Base-by-base conservation (phyloP, 1,140 invertebrate species). In the Drosophila insularis region DNA sequence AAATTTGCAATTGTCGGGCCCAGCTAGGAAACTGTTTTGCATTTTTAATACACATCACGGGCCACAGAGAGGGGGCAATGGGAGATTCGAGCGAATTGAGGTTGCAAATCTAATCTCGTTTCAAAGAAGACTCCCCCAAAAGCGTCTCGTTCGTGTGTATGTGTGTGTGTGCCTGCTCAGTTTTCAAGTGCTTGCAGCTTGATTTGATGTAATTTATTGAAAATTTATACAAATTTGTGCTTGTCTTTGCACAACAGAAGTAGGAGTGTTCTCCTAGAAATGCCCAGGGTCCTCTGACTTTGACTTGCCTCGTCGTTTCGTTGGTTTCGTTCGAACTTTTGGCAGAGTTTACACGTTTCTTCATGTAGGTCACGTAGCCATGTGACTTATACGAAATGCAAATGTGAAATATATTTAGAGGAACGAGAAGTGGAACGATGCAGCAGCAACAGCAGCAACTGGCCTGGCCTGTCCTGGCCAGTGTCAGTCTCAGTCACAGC, bases 171-270 rank as follows among this genome's bases (percentile, higher is more conserved):
- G 43, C 10, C 8, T 50, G 43, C 19, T 50, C 43, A 77, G 78
- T 76, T 80, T 78, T 70, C 63, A 73, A 79, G 80, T 71, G 70
- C 64, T 71, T 82, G 74, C 63, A 74, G 66, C 74, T 81, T 81
- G 79, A 81, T 81, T 81, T 81, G 79, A 74, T 81, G 74, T 81
- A 81, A 81, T 81, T 81, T 81, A 81, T 81, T 77, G 78, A 81
- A 74, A 80, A 80, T 80, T 80, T 80, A 80, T 80, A 74, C 70
- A 81, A 81, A 81, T 81, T 81, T 81, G 53, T 78, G 69, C 59
- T 80, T 80, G 78, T 74, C 63, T 75, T 76, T 74, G 77, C 76
- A 79, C 69, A 79, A 50, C 43, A 50, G 43, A 50, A 50, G 43
- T 50, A 50, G 43, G 43, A 50, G 43, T 50, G 35, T 46, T 62